phyloP scores from a whole-genome alignment of 2,113 vertebrate species.

The Paramisgurnus dabryanus region DNA sequence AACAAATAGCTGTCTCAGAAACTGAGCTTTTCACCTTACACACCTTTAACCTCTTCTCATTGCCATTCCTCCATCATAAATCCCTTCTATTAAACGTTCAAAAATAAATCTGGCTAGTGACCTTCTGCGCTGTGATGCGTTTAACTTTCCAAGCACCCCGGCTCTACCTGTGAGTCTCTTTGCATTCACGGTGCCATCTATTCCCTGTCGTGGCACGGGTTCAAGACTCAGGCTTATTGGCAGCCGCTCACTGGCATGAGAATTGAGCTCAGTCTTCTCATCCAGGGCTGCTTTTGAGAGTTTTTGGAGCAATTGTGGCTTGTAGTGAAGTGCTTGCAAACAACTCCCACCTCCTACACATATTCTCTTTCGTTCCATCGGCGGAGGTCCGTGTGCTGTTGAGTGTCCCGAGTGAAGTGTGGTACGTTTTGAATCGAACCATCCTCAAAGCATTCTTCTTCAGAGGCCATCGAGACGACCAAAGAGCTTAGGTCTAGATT shows the following conservation, averaged over 20 bases:
- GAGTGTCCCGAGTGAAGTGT: slow-evolving; percentile 31
- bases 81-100: slow-evolving; percentile 3
- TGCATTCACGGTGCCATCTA: slow-evolving; percentile 17
- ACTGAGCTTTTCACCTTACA: background rate
- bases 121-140: slow-evolving; percentile 3
- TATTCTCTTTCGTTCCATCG: slow-evolving; percentile 6
- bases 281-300: slow-evolving; percentile 12
- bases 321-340: slow-evolving; percentile 21
- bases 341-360: slow-evolving; percentile 23
- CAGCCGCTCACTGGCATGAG: slow-evolving; percentile 7
- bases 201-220: slow-evolving; percentile 15
- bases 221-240: slow-evolving; percentile 24
- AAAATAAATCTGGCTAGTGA: slow-evolving; percentile 22
- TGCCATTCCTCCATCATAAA: background rate
- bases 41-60: background rate
- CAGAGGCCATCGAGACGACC: slow-evolving; percentile 9
- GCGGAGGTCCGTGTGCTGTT: slow-evolving; percentile 9
- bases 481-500: slow-evolving; percentile 33
- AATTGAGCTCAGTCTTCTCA: background rate
- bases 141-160: background rate
- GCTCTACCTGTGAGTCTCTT: slow-evolving; percentile 3
- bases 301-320: slow-evolving; percentile 38
- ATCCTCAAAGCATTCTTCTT: slow-evolving; percentile 30
- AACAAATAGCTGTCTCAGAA: too few relatives aligned
- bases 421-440: slow-evolving; percentile 17